A percentile compares a stretch with the other conserved stretches of the same genome.
phyloP scores from a whole-genome alignment of 2,888 invertebrate genomes.

The Dolichomitus sp. region DNA sequence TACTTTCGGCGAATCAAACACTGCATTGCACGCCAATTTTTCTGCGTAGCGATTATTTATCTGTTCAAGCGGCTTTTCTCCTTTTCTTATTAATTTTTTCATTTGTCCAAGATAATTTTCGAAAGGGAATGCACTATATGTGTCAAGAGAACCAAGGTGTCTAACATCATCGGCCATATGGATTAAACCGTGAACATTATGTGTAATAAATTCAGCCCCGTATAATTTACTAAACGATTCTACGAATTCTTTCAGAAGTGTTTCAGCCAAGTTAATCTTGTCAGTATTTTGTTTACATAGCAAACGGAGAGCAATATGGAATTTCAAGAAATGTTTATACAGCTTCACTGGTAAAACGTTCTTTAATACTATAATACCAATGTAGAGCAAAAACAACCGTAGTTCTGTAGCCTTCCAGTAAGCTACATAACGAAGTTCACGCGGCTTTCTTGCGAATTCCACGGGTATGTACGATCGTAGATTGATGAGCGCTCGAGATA shows the following conservation, averaged over 20 bases:
- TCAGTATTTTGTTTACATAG: conserved; percentile 30
- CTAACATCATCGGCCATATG: too few relatives aligned
- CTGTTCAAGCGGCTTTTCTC: conserved; percentile 55
- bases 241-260: too few relatives aligned
- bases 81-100: conserved; percentile 61
- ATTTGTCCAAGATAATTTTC: conserved; percentile 75
- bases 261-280: too few relatives aligned
- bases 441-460: background rate
- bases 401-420: conserved; percentile 24
- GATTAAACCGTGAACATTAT: too few relatives aligned
- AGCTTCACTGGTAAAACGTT: too few relatives aligned
- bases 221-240: too few relatives aligned
- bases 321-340: too few relatives aligned
- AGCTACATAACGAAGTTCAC: conserved; percentile 3
- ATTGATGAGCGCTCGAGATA: too few relatives aligned
- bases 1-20: too few relatives aligned
- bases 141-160: conserved; percentile 72
- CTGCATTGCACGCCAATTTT: too few relatives aligned
- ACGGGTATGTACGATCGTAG: too few relatives aligned
- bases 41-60: conserved; percentile 24
- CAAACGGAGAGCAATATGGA: conserved; percentile 68
- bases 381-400: conserved; percentile 47
- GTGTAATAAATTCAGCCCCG: too few relatives aligned
- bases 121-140: conserved; percentile 76
- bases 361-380: conserved; percentile 67